Base-by-base conservation (phyloP, 1,140 invertebrate species). In the Papilio helenus region DNA sequence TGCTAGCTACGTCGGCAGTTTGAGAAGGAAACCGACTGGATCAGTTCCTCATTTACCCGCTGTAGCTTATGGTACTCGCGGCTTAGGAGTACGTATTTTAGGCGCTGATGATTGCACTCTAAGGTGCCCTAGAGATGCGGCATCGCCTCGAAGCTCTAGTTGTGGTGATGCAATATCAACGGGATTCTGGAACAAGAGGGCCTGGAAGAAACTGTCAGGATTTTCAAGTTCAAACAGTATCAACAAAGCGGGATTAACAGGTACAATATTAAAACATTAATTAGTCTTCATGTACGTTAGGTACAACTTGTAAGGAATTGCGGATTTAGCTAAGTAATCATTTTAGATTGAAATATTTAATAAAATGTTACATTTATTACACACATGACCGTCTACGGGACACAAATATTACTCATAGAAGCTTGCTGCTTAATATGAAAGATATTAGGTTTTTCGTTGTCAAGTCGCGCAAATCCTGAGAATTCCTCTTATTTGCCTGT, bases 161-260 rank as follows among this genome's bases (percentile, higher is more conserved):
- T 94, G 94, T 83, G 94, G 93, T 14, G 93, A 93, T 72, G 93
- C 93, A n/a, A 95, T 94, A 84, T 86, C 92, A 9, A 95, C 94
- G 76, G 95, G 96, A 51, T 96, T 96, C 86, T 96, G 96, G 95
- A 97, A 96, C 81, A 96, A 96, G 91, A 97, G 97, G 86, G 95
- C 96, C 1, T 97, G 97, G 97, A 97, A 96, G 87, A 97, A 97
- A 89, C 95, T 97, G 80, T 96, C 97, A 23, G 96, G 96, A 20
- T 96, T 97, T 80, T 96, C 96, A 58, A 96, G 95, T 85, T 96
- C 95, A 44, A 96, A 95, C 83, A 96, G 96, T 87, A 96, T 96
- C 84, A 96, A 96, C 81, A 96, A 96, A 87, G 94, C 95, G 18
- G 95, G 96, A 80, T 89, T 96, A 80, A 94, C 95, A 89, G 95